Base-by-base conservation (phyloP, 2,797 vertebrate genomes). In the Macrochelys suwanniensis region DNA sequence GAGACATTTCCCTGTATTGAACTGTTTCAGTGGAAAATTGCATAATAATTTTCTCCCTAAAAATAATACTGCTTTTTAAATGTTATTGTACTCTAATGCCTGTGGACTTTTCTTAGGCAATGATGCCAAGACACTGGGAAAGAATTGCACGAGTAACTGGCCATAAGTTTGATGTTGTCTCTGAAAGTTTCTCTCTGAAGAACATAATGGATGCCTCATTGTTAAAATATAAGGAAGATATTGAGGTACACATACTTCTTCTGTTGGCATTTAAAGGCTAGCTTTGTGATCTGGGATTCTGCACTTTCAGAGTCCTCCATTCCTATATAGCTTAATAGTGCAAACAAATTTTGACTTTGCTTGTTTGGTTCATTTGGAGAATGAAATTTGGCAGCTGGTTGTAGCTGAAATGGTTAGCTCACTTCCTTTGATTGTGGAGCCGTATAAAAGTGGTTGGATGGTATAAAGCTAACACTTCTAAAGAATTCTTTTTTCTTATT, bases 81-180 rank as follows among this genome's bases (percentile, higher is more conserved):
- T 15, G 11, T 71, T 71, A 42, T 42, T 37, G 5, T 12, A 61
- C 11, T 2, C 9, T 87, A 74, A 86, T 92, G 88, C 10, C 5
- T 86, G 1, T 92, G 90, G 8, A 57, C 65, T 95, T 92, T 94
- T 91, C 25, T 89, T 89, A 99, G 99, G 98, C 98, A 78, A 98
- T 99, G 98, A 95, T 98, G 96, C 80, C 95, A 79, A 97, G 98
- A 96, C 99, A 99, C 95, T 99, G 99, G 99, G 98, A 98, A 83
- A 98, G 98, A 87, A 98, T 99, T 94, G 91, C 98, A 45, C 97
- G 98, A 87, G 31, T 99, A 87, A 99, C 99, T 1, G 97, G 96
- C 3, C 98, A 99, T 95, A 97, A 26, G 15, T 99, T 99, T 96
- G 98, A 98, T 79, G 97, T 99, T 96, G 97, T 98, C 1, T 98